A percentile compares a stretch with the other conserved stretches of the same genome.
Conservation (phyloP, 2,888 invertebrate genomes). For the Callyntrura sp. region DNA sequence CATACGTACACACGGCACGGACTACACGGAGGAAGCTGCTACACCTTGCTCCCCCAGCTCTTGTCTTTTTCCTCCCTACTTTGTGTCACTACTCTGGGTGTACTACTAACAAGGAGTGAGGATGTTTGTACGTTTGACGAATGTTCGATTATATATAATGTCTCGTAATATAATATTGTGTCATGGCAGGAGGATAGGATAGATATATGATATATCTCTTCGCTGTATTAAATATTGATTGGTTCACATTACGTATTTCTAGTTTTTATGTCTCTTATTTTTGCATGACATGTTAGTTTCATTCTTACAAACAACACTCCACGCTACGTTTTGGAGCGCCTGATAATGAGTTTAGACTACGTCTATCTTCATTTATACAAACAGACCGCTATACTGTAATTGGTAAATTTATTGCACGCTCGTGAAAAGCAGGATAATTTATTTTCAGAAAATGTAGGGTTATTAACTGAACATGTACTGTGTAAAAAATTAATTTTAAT, state of each 20-base stretch:
- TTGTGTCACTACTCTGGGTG: constrained; percentile 22
- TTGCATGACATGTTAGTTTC: not conserved
- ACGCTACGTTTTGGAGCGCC: too few species aligned
- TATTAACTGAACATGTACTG: not conserved
- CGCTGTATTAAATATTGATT: constrained; percentile 66
- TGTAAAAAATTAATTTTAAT: not conserved
- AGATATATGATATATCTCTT: too few species aligned
- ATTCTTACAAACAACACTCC: too few species aligned
- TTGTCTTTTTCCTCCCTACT: constrained; percentile 10
- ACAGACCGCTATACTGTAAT: too few species aligned
- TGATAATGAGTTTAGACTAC: too few species aligned
- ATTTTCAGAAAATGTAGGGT: not conserved
- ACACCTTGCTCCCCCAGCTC: constrained; percentile 23
- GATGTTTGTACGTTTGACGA: not conserved
- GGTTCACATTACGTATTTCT: constrained; percentile 19
- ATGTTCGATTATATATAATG: not conserved
- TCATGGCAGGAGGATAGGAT: not conserved
- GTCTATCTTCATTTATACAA: too few species aligned
- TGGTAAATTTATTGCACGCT: too few species aligned
- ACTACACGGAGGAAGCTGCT: too few species aligned
- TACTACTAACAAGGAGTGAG: constrained; percentile 19
- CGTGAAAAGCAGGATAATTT: too few species aligned
- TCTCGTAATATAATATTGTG: not conserved
- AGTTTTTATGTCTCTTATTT: not conserved
- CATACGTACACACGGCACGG: not conserved